Base-by-base conservation (phyloP, 2,113 vertebrate genomes). In the Apodemus speciosus region DNA sequence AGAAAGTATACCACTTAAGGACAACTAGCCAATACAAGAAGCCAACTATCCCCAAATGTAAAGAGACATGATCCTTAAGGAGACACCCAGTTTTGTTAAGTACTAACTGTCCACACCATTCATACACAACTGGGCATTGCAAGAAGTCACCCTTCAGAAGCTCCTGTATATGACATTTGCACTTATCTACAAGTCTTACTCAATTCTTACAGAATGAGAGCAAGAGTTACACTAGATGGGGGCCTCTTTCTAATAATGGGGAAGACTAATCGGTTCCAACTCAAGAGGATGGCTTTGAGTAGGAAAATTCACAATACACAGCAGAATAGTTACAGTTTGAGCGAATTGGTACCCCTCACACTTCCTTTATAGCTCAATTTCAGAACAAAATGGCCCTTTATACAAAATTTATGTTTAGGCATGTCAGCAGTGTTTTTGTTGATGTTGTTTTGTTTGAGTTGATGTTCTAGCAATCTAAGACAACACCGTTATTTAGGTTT, bases 21-120 rank as follows among this genome's bases (percentile, higher is more conserved):
- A 51, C 9, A 80, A 91, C 91, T 32, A 51, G 91, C n/a, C 53
- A 86, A 94, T 72, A 58, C 69, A 91, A 64, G 58, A 89, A 85
- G 62, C 21, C 77, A 64, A 49, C 15, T 25, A 66, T 40, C 4
- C 9, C 27, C 3, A 93, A 77, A 92, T 60, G 40, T 66, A 56
- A 86, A 68, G 49, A 89, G 68, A 79, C 6, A 87, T 21, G 16
- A 77, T 83, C 66, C 40, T 69, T 64, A 73, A 72, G 25, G 60
- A 35, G 38, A 32, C 9, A 35, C 79, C 35, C 83, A 66, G 40
- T n/a, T 64, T 51, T 69, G 25, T 46, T 84, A 60, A 40, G 40
- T 5, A 49, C 8, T 51, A 20, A 27, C 9, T 49, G n/a, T 60
- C 71, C 18, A 14, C 9, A 43, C 69, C 46, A n/a, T 71, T 83